A percentile compares a stretch with the other conserved stretches of the same genome.
phyloP scores from a whole-genome alignment of 2,113 vertebrate genomes.

The Macrotus californicus region DNA sequence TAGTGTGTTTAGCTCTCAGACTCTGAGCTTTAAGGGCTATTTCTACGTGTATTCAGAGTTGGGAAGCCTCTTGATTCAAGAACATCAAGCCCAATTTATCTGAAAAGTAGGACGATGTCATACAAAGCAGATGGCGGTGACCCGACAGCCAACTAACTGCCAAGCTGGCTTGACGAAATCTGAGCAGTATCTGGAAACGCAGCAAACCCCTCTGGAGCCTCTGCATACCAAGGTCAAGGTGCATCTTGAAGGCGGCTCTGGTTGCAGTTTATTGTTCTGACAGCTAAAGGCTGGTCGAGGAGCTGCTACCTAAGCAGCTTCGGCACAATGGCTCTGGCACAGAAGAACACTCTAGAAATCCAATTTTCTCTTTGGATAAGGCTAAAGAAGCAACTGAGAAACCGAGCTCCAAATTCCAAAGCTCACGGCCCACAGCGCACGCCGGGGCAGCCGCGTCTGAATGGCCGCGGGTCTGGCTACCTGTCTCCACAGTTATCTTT shows the following conservation, averaged over 20 bases:
- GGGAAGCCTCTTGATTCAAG: neutral
- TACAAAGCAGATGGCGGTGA: neutral
- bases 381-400: constrained; percentile 44
- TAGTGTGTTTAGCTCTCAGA: neutral
- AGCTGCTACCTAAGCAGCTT: neutral
- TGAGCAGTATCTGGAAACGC: neutral
- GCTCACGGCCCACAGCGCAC: neutral
- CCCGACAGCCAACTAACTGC: neutral
- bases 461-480: neutral
- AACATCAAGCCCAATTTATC: neutral
- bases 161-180: neutral
- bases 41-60: neutral
- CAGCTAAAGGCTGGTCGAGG: neutral
- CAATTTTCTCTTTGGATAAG: constrained; percentile 46
- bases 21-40: neutral
- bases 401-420: neutral
- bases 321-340: neutral
- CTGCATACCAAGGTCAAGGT: neutral
- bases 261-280: neutral
- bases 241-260: too few species aligned
- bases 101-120: neutral
- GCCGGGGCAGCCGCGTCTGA: rapidly evolving
- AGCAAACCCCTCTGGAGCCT: neutral
- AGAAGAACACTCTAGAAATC: constrained; percentile 49
- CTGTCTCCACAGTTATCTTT: neutral